Conservation (phyloP, 1,140 invertebrate genomes). For the Acyrthosiphon pisum region DNA sequence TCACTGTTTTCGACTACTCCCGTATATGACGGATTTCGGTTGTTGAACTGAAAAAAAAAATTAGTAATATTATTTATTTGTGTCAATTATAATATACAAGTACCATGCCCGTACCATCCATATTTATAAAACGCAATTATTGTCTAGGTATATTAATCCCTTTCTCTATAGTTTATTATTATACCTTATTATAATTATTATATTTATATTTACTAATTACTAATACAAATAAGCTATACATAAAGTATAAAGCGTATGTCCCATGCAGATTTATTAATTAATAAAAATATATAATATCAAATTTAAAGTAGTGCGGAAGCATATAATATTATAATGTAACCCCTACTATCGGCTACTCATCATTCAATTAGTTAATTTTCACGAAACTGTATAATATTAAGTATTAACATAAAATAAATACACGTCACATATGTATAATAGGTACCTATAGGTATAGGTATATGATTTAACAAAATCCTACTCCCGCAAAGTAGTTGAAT, state of each 20-base stretch:
- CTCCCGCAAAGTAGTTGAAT: neutral
- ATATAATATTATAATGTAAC: neutral
- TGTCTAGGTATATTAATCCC: neutral
- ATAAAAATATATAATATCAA: neutral
- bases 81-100: neutral
- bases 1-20: constrained; percentile 13
- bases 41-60: constrained; percentile 26
- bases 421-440: neutral
- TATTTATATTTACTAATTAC: neutral
- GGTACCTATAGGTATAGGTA: no score
- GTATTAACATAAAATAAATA: neutral
- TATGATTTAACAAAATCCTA: neutral
- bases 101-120: neutral
- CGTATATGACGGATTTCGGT: neutral
- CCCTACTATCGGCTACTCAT: neutral
- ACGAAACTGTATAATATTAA: neutral
- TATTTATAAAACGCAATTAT: neutral
- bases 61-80: no score
- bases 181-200: neutral
- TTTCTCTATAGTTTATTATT: neutral
- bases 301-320: neutral
- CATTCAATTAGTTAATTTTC: neutral
- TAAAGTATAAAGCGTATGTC: neutral
- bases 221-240: neutral
- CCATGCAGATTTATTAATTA: neutral